Evolutionary conservation across 2,797 vertebrate species (phyloP), one percentile per base, ranked within the genome.

Genomic region (Denticeps clupeoides): DNA sequence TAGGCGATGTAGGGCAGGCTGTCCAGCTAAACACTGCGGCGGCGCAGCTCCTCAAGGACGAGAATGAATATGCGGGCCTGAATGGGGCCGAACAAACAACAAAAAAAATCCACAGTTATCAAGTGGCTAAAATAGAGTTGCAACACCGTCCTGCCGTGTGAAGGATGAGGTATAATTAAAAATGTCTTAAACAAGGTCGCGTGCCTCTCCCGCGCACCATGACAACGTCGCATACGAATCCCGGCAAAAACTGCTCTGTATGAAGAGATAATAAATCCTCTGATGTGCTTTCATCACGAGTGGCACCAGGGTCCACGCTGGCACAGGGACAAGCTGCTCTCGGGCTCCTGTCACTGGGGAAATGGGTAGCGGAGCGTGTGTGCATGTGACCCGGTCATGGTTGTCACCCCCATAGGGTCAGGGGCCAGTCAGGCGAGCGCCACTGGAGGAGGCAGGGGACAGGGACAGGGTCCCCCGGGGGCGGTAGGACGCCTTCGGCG

Each of bases 361-460:
- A 83, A 65, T 77, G 45, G 79, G 80, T 79, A 80, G 60, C 68
- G 76, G 81, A 69, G 72, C 27, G 40, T 73, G 77, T 79, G 72
- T 27, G 40, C 73, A 77, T 79, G 48, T 71, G 79, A 78, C 82
- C 78, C 77, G 88, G 85, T 89, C 85, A 83, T 65, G 80, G 76
- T 82, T 83, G 82, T 81, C 65, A 73, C 78, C 84, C 87, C 53
- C 55, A n/a, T n/a, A 52, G 80, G 85, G 85, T 90, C 88, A 88
- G 76, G 77, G 87, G 86, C 62, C 86, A 88, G 77, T 84, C 82
- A 87, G 86, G 85, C 83, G 71, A 87, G 81, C 80, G 77, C 75
- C 75, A 63, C 77, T 45, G 75, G 81, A n/a, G n/a, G n/a, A n/a
- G n/a, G n/a, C n/a, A n/a, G n/a, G n/a, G n/a, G n/a, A n/a, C n/a